phyloP scores from a whole-genome alignment of 1,140 invertebrate species.

The Diprion similis region DNA sequence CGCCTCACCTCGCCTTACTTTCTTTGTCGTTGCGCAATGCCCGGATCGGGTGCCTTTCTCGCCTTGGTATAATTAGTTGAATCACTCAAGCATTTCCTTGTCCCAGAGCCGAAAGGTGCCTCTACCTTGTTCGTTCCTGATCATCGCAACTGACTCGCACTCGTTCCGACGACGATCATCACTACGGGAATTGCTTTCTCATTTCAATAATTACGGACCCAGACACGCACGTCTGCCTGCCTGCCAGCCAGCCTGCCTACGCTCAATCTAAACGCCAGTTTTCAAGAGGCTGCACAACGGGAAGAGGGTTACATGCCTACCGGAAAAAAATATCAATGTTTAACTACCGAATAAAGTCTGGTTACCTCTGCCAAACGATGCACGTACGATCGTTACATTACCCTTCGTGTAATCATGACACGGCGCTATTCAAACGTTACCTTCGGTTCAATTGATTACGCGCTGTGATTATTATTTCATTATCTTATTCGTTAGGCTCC shows the following conservation, averaged over 20 bases:
- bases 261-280: background rate
- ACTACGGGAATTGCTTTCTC: background rate
- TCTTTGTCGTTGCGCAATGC: background rate
- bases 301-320: too few species aligned
- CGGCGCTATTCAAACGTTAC: too few species aligned
- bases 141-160: background rate
- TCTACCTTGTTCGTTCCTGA: background rate
- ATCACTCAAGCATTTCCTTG: background rate
- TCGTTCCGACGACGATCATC: background rate
- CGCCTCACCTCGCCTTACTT: background rate
- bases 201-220: background rate
- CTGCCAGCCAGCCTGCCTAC: background rate
- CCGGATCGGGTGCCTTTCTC: background rate
- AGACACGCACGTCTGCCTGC: too few species aligned
- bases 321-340: too few species aligned
- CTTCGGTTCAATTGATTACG: background rate
- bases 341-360: too few species aligned
- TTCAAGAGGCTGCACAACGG: too few species aligned
- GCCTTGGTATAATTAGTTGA: background rate
- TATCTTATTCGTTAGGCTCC: conserved; percentile 2
- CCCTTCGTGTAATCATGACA: too few species aligned
- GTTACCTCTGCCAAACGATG: too few species aligned
- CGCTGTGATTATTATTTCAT: background rate
- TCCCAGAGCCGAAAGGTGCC: background rate
- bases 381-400: too few species aligned